Conservation (phyloP, 2,113 vertebrate species). For the Orientallactaga bullata region DNA sequence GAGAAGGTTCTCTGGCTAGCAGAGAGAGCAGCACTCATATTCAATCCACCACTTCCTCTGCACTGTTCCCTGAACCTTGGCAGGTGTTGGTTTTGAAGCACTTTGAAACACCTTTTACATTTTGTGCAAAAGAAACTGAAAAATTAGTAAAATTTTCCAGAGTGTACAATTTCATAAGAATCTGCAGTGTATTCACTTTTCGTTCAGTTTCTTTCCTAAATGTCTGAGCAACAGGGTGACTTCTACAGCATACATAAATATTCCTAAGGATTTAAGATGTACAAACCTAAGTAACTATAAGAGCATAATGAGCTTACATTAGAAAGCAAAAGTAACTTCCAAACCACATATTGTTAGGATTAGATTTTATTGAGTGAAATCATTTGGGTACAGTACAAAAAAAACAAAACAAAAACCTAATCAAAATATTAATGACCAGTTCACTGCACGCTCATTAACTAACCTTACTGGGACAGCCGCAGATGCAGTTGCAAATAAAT, state of each 20-base stretch:
- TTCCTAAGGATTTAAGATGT: not conserved
- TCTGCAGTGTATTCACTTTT: not conserved
- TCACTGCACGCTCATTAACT: conserved; percentile 62
- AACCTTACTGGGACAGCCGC: conserved; percentile 88
- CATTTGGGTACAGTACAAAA: not conserved
- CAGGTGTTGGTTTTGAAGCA: not conserved
- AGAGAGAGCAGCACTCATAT: too few species aligned
- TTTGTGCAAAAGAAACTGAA: conserved; percentile 11
- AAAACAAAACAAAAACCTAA: not conserved
- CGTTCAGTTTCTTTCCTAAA: conserved; percentile 11
- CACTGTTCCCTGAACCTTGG: too few species aligned
- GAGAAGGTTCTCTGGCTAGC: too few species aligned
- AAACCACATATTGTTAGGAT: not conserved
- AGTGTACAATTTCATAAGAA: not conserved
- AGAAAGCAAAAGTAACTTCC: not conserved
- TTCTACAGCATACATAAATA: not conserved
- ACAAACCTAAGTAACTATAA: not conserved
- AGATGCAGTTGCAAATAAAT: conserved; percentile 93
- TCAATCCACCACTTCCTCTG: too few species aligned
- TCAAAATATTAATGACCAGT: conserved; percentile 20
- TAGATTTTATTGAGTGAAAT: conserved; percentile 35
- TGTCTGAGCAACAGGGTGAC: not conserved
- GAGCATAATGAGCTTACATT: not conserved
- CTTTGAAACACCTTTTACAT: conserved; percentile 22
- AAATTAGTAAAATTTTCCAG: conserved; percentile 9